A percentile compares a stretch with the other conserved stretches of the same genome.
Conservation (phyloP, 1,140 invertebrate species). For the Rhyacophila brunnea region DNA sequence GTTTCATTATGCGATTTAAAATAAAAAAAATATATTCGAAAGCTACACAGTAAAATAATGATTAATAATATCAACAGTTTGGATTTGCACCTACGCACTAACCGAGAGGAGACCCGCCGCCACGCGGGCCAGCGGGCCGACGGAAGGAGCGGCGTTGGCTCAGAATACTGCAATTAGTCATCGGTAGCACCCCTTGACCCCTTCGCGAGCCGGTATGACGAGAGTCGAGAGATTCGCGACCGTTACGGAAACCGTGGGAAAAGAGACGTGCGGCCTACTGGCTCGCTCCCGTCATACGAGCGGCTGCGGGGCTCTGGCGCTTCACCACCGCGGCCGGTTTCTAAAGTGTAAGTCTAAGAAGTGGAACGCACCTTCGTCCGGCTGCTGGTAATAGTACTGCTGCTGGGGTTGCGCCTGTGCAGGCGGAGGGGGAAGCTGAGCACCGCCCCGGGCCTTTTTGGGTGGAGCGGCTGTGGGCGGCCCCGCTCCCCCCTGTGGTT, state of each 20-base stretch:
- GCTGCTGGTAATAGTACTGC: constrained; percentile 56
- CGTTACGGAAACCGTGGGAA: constrained; percentile 41
- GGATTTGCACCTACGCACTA: constrained; percentile 30
- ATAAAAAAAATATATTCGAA: constrained; percentile 30
- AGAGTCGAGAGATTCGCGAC: constrained; percentile 48
- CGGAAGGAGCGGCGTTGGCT: constrained; percentile 44
- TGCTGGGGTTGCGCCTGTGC: constrained; percentile 48
- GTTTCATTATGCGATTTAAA: constrained; percentile 30
- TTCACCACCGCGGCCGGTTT: constrained; percentile 58
- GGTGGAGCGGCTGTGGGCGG: constrained; percentile 43
- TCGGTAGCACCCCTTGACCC: constrained; percentile 59
- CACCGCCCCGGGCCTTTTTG: constrained; percentile 50
- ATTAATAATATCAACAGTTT: constrained; percentile 35
- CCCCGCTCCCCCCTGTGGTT: constrained; percentile 36
- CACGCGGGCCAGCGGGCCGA: constrained; percentile 54
- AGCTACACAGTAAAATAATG: constrained; percentile 34
- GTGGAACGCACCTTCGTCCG: constrained; percentile 57
- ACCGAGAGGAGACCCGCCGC: constrained; percentile 43
- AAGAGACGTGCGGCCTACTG: constrained; percentile 22
- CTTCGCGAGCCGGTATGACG: constrained; percentile 58
- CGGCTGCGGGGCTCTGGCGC: constrained; percentile 56
- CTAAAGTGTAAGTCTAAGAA: constrained; percentile 56
- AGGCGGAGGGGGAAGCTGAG: constrained; percentile 49
- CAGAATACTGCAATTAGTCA: constrained; percentile 55
- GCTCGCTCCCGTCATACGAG: constrained; percentile 58